Percentiles rank a stretch among this genome's conserved stretches.
These are phyloP conservation scores for Moxostoma hubbsi DNA, from an alignment of 2,797 vertebrate genomes.

Conservation along the genomic window DNA sequence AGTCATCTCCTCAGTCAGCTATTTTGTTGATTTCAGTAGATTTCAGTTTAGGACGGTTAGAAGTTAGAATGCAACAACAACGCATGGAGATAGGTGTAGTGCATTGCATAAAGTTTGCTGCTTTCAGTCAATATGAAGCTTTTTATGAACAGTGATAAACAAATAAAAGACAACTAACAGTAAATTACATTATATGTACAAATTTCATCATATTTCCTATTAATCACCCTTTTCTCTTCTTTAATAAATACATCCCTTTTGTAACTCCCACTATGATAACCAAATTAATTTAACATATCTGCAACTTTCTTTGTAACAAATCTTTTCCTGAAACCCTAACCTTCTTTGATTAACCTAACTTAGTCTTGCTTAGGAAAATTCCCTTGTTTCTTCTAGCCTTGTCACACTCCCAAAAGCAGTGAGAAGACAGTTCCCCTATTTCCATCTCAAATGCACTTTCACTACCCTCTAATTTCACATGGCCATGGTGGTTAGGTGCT, in stretches of 20 bases:
- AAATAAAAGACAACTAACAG: constrained; percentile 70
- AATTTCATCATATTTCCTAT: constrained; percentile 52
- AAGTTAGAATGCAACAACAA: constrained; percentile 58
- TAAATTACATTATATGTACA: constrained; percentile 77
- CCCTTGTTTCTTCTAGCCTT: background rate
- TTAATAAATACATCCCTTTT: constrained; percentile 54
- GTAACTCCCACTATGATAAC: background rate
- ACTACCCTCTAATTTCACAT: constrained; percentile 74
- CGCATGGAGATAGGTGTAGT: constrained; percentile 60
- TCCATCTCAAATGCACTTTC: constrained; percentile 39
- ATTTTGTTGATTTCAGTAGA: constrained; percentile 55
- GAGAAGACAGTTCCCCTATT: background rate
- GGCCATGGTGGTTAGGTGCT: constrained; percentile 94
- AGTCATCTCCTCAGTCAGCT: constrained; percentile 41
- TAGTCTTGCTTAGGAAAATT: background rate
- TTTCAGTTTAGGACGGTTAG: constrained; percentile 39
- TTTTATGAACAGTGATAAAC: constrained; percentile 70
- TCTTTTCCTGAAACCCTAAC: background rate
- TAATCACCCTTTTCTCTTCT: constrained; percentile 23
- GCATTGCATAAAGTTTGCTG: constrained; percentile 69
- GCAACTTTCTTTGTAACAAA: background rate
- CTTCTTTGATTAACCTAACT: background rate
- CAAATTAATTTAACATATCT: background rate
- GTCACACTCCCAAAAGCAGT: background rate
- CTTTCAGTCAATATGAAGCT: constrained; percentile 70